A percentile compares a stretch with the other conserved stretches of the same genome.
These are phyloP conservation scores for Troglohyphantes excavatus DNA, from an alignment of 2,888 invertebrate species.

Conservation along the genomic window DNA sequence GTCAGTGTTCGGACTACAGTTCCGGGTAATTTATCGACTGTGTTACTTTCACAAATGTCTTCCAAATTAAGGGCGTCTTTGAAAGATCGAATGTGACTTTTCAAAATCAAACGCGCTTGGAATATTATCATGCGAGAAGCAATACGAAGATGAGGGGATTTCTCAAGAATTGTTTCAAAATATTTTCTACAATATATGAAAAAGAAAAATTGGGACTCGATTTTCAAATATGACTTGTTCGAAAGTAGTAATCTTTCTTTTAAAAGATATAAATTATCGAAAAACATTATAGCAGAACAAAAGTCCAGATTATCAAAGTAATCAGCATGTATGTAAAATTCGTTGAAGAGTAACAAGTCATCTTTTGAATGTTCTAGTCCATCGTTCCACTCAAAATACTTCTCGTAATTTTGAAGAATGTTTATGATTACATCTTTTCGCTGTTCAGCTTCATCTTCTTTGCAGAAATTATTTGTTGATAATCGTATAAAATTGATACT, in stretches of 20 bases:
- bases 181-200: conserved; percentile 24
- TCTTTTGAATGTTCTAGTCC: neutral
- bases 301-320: conserved; percentile 57
- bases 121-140: conserved; percentile 28
- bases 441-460: conserved; percentile 15
- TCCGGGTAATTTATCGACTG: neutral
- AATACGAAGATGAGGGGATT: neutral
- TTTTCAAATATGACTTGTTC: neutral
- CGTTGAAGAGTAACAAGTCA: neutral
- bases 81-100: neutral
- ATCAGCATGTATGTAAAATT: neutral
- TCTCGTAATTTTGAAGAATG: conserved; percentile 11
- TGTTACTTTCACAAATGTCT: neutral
- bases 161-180: neutral
- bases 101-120: conserved; percentile 15
- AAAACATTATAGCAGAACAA: conserved; percentile 38
- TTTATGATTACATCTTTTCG: conserved; percentile 16
- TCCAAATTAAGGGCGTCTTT: neutral
- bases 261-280: conserved; percentile 45
- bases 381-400: conserved; percentile 19
- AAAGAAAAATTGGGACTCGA: conserved; percentile 46
- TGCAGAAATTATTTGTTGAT: neutral
- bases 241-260: conserved; percentile 13
- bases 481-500: neutral
- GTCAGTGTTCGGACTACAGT: neutral